These are phyloP conservation scores for Sinhomidia bicolor DNA, from an alignment of 2,888 invertebrate genomes.

Conservation along the genomic window DNA sequence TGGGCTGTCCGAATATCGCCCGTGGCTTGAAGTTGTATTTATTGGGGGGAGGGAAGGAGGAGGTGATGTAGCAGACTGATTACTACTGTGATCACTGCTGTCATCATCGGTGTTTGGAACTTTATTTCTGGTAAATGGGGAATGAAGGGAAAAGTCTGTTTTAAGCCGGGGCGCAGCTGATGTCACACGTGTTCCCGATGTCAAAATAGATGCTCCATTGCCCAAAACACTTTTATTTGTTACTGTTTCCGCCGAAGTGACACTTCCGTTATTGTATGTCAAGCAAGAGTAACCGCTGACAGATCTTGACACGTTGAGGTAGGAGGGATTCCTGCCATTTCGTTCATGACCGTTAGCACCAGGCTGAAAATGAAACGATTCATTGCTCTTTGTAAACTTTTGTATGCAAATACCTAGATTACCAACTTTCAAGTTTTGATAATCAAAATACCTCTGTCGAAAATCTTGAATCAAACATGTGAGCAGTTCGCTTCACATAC, in stretches of 20 bases:
- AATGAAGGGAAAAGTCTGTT: conserved; percentile 57
- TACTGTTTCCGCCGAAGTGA: conserved; percentile 50
- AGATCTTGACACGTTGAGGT: conserved; percentile 93
- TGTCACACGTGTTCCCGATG: conserved; percentile 40
- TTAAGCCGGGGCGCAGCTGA: conserved; percentile 43
- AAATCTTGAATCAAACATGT: conserved; percentile 80
- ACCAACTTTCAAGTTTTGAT: not conserved
- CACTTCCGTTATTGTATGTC: conserved; percentile 76
- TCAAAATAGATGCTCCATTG: conserved; percentile 60
- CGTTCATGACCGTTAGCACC: conserved; percentile 57
- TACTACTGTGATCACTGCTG: conserved; percentile 63
- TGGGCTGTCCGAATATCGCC: conserved; percentile 43
- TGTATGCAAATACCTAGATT: not conserved
- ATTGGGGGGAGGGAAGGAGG: conserved; percentile 70
- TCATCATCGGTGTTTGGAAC: conserved; percentile 62
- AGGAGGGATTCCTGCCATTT: conserved; percentile 87
- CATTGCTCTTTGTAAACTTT: not conserved
- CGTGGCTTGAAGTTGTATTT: conserved; percentile 30
- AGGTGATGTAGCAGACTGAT: conserved; percentile 63
- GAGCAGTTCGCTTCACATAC: conserved; percentile 82
- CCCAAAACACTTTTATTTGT: conserved; percentile 55
- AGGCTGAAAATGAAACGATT: conserved; percentile 40
- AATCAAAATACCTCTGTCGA: conserved; percentile 56
- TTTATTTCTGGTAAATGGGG: conserved; percentile 45
- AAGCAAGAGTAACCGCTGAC: conserved; percentile 93